Evolutionary conservation across 2,113 vertebrate species (phyloP).

Genomic region (Benitochromis conjunctus): DNA sequence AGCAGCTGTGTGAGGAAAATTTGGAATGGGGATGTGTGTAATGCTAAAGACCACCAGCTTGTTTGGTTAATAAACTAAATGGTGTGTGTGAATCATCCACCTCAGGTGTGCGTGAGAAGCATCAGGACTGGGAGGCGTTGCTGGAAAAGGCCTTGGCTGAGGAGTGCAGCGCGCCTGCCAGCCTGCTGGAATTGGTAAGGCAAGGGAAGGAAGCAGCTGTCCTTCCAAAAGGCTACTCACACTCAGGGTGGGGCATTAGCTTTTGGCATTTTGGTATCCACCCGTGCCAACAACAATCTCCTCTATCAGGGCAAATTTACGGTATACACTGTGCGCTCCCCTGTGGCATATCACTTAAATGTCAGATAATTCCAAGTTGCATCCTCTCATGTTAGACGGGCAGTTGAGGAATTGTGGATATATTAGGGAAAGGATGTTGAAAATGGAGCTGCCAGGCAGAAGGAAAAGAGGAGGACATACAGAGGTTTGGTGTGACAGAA

Average conservation of each 20-base stretch:
- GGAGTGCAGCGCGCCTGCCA: constrained; percentile 85
- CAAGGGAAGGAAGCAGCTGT: constrained; percentile 7
- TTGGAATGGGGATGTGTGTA: not conserved
- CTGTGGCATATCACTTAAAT: not conserved
- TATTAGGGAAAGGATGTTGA: not conserved
- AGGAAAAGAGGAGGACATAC: not conserved
- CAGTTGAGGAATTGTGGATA: not conserved
- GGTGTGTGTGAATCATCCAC: not conserved
- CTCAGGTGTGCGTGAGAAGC: constrained; percentile 88
- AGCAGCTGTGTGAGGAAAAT: not conserved
- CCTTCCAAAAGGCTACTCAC: not conserved
- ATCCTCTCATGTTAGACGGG: not conserved
- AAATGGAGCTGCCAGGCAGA: not conserved
- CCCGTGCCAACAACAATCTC: not conserved
- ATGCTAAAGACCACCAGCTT: not conserved
- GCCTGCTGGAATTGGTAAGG: constrained; percentile 91
- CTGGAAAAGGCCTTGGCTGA: constrained; percentile 82
- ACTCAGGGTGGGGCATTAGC: not conserved
- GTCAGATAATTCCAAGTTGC: not conserved
- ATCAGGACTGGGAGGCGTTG: constrained; percentile 84
- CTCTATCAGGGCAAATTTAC: not conserved
- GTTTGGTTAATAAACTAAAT: not conserved
- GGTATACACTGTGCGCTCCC: not conserved
- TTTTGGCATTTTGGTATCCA: not conserved
- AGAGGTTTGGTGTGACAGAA: not conserved